Conservation (phyloP, 2,888 invertebrate species). For the Smittia aterrima region DNA sequence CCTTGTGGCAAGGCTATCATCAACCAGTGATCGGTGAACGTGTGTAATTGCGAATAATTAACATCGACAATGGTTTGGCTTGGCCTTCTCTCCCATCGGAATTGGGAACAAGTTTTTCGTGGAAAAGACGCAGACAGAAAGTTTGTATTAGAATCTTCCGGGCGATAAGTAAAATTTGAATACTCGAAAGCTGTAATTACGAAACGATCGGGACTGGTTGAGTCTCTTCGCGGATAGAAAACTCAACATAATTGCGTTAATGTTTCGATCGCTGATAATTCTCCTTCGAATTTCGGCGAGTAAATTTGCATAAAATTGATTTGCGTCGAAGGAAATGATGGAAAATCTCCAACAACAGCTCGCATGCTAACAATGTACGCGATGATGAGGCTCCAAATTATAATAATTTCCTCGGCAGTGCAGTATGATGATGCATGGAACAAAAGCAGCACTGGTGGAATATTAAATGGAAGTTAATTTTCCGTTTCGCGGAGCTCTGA, state of each 20-base stretch:
- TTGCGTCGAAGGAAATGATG: conserved; percentile 9
- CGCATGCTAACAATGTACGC: conserved; percentile 35
- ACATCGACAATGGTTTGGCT: conserved; percentile 1
- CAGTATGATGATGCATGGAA: conserved; percentile 34
- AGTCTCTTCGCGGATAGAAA: conserved; percentile 10
- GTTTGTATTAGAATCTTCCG: neutral
- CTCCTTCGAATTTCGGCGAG: conserved; percentile 3
- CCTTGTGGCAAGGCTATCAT: conserved; percentile 39
- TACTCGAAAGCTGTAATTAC: conserved; percentile 26
- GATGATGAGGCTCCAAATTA: conserved; percentile 41
- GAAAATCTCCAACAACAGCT: neutral
- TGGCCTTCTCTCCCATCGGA: conserved; percentile 1
- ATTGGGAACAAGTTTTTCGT: conserved; percentile 16
- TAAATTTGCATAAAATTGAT: conserved; percentile 40
- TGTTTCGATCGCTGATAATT: conserved; percentile 39
- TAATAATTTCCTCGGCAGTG: conserved; percentile 36
- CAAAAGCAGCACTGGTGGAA: neutral
- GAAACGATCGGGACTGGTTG: neutral
- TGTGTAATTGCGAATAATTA: conserved; percentile 38
- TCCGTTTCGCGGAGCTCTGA: conserved; percentile 18
- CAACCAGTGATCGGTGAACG: neutral
- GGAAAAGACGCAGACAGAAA: conserved; percentile 12
- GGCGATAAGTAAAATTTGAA: conserved; percentile 22
- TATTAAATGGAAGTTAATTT: conserved; percentile 42
- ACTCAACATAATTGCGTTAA: conserved; percentile 21